Evolutionary conservation across 2,113 vertebrate species (phyloP), one percentile per base, ranked within the genome.

Genomic region (Brachyhypopomus gauderio): DNA sequence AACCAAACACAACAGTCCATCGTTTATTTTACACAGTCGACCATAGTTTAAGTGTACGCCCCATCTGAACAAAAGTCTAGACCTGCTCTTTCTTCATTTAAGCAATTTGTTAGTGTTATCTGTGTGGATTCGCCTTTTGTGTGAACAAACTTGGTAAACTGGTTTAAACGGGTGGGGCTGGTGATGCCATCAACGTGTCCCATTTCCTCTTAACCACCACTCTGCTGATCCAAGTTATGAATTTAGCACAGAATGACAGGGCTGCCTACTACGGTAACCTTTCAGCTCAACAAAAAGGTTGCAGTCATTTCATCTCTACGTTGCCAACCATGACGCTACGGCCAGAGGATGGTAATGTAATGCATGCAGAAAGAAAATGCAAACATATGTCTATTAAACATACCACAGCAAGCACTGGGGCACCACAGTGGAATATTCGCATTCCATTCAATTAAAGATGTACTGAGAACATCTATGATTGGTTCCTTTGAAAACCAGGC

Each of bases 301-400:
- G 17, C 1, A 25, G 30, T 17, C 41, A 4, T 19, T 55, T 36
- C 30, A 7, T 5, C 19, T 38, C 23, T 11, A n/a, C 3, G 45
- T 48, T n/a, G 22, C 55, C 72, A 0, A 14, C 4, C 69, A 30
- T 23, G 59, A 63, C 48, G 36, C 30, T 30, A 30, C 30, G 3
- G 30, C 27, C 1, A 9, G 82, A 85, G 80, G 72, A 23, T 73
- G 75, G 72, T 82, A 85, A 80, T 67, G 76, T 71, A 89, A 88
- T 63, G 81, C 72, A 79, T 79, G 63, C 81, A 77, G 45, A 72
- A 55, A 74, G 84, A 81, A 88, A 88, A 91, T 62, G 83, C 83
- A 85, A 91, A 89, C 90, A 92, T 89, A 92, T 92, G 90, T 86
- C 85, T 80, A 86, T 77, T 78, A 79, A 79, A 84, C 80, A 79